These are phyloP conservation scores for Trachops cirrhosus DNA, from an alignment of 2,797 vertebrate species.

Conservation along the genomic window DNA sequence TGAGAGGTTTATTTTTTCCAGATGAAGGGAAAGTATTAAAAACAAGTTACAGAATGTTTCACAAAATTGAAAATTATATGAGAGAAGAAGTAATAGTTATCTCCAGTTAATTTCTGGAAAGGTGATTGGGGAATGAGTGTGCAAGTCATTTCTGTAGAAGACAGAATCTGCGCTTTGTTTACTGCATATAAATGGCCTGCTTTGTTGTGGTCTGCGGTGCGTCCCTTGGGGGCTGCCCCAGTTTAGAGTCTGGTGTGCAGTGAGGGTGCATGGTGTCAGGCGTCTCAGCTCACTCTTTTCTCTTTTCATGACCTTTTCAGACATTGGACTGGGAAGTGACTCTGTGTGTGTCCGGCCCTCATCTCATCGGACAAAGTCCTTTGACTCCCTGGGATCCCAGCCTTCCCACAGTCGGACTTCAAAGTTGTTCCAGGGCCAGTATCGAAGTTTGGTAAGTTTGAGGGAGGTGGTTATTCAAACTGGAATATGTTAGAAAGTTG, in stretches of 20 bases:
- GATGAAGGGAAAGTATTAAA: background rate
- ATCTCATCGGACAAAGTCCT: conserved; percentile 96
- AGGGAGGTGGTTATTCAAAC: background rate
- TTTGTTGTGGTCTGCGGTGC: background rate
- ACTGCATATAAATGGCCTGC: background rate
- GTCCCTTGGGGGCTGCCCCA: background rate
- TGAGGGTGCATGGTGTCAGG: background rate
- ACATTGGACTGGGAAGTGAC: conserved; percentile 95
- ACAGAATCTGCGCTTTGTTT: conserved; percentile 32
- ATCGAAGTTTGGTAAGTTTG: conserved; percentile 95
- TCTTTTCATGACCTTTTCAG: conserved; percentile 77
- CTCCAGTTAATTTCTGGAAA: background rate
- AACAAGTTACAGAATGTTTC: background rate
- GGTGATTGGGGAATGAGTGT: background rate
- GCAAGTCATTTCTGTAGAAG: background rate
- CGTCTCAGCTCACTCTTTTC: background rate
- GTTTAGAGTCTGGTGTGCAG: background rate
- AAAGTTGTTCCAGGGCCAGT: conserved; percentile 95
- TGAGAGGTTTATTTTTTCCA: background rate
- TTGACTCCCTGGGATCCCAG: conserved; percentile 94
- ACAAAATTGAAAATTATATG: background rate
- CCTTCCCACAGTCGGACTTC: conserved; percentile 91
- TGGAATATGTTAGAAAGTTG: accelerated
- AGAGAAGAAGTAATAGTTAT: background rate
- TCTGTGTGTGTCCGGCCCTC: conserved; percentile 94